Evolutionary conservation across 2,797 vertebrate genomes (phyloP), one percentile per base, ranked within the genome.

Genomic region (Melanotaenia boesemani): DNA sequence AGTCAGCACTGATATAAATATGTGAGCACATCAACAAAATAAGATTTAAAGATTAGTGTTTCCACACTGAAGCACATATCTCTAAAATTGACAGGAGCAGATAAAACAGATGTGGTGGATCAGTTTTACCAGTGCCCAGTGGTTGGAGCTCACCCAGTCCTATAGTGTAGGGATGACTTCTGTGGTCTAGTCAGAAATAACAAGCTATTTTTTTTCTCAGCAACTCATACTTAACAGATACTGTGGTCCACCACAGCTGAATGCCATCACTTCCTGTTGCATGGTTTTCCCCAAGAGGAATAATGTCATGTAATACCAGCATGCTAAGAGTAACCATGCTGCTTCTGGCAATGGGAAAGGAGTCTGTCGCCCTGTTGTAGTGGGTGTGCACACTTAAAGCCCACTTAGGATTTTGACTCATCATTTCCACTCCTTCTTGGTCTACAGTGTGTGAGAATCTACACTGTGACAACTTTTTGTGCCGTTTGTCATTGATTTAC

Each of bases 261-360:
- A 60, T 52, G 26, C 56, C 56, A 32, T 39, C 48, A 36, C 46
- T 30, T 73, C 32, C 63, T 60, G 55, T 60, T 41, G 20, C 44
- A 34, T n/a, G 57, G 32, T 54, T 67, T 57, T 74, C 28, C 36
- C 37, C 32, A 46, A 46, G 48, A 13, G 56, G 20, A 66, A 36
- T 74, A 67, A 67, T 67, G 64, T 46, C 52, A n/a, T 24, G n/a
- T 54, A 41, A 56, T 52, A 52, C 18, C 71, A 34, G 63, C 32
- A 9, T 41, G 15, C 48, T 41, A 24, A 72, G 61, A n/a, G 37
- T 57, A 36, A 64, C 52, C 61, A 20, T n/a, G 39, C 63, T 24
- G 63, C 18, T 26, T 30, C 50, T 52, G 34, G 32, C 55, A 41
- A 24, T 26, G 7, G 30, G 46, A 48, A 36, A 24, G 28, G 20